These are phyloP conservation scores for Ammodytes marinus DNA, from an alignment of 2,113 vertebrate genomes.

Conservation along the genomic window DNA sequence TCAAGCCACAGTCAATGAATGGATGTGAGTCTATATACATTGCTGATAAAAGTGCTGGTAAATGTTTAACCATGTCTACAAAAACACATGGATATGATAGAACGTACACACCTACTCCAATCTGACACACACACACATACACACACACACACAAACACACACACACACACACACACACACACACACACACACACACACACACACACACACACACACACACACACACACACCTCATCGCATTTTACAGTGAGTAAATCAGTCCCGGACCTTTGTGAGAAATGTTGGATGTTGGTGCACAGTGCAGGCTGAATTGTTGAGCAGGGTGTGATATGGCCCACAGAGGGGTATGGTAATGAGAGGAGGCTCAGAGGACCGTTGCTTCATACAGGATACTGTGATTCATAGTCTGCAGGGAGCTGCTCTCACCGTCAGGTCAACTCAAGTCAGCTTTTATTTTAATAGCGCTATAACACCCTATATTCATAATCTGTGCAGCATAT, in stretches of 20 bases:
- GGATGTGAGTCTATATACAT: slow-evolving; percentile 2
- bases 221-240: slow-evolving; percentile 6
- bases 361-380: slow-evolving; percentile 41
- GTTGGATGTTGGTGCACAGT: slow-evolving; percentile 9
- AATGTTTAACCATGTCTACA: slow-evolving; percentile 39
- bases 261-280: slow-evolving; percentile 1
- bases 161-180: not conserved
- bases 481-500: too few species aligned
- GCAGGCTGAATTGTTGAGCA: slow-evolving; percentile 24
- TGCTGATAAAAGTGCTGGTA: not conserved
- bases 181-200: slow-evolving; percentile 1
- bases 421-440: not conserved
- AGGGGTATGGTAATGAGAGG: slow-evolving; percentile 60
- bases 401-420: slow-evolving; percentile 42
- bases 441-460: too few species aligned
- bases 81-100: not conserved
- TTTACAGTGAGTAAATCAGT: slow-evolving; percentile 3
- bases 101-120: not conserved
- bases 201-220: slow-evolving; percentile 5
- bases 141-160: not conserved
- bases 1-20: not conserved
- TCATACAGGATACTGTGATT: slow-evolving; percentile 51
- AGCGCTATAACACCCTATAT: too few species aligned
- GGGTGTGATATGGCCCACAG: slow-evolving; percentile 51
- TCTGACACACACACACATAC: not conserved